phyloP scores from a whole-genome alignment of 2,888 invertebrate species.

The Acheta domesticus region DNA sequence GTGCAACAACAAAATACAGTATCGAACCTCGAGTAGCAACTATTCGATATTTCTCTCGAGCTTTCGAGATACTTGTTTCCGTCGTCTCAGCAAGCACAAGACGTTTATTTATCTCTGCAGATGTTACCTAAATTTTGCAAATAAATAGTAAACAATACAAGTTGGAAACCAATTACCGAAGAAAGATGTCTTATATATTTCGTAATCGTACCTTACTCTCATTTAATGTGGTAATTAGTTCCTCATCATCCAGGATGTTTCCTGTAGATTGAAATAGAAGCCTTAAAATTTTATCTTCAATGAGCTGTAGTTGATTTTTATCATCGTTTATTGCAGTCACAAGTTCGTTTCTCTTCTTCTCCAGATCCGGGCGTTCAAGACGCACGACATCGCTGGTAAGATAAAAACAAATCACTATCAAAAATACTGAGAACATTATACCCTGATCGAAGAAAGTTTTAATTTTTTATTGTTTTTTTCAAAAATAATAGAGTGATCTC shows the following conservation, averaged over 20 bases:
- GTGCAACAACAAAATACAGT: conserved; percentile 85
- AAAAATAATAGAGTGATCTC: too few species aligned
- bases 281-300: conserved; percentile 86
- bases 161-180: too few species aligned
- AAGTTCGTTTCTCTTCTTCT: conserved; percentile 74
- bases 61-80: conserved; percentile 78
- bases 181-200: too few species aligned
- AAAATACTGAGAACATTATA: too few species aligned
- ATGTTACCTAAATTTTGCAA: conserved; percentile 65
- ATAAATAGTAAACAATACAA: background rate
- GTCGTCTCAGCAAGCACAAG: conserved; percentile 82
- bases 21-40: conserved; percentile 86
- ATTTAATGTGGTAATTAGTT: conserved; percentile 84
- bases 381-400: conserved; percentile 74
- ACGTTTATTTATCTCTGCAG: conserved; percentile 84
- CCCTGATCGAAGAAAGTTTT: too few species aligned
- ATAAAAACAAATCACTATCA: conserved; percentile 33
- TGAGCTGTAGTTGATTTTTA: conserved; percentile 74
- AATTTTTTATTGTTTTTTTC: too few species aligned
- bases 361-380: conserved; percentile 83
- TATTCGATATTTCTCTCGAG: conserved; percentile 79
- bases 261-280: conserved; percentile 79
- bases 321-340: conserved; percentile 81
- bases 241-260: conserved; percentile 91
- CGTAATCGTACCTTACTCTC: conserved; percentile 66